A percentile compares a stretch with the other conserved stretches of the same genome.
Conservation (phyloP, 2,888 invertebrate species). For the Girardia tigrina region DNA sequence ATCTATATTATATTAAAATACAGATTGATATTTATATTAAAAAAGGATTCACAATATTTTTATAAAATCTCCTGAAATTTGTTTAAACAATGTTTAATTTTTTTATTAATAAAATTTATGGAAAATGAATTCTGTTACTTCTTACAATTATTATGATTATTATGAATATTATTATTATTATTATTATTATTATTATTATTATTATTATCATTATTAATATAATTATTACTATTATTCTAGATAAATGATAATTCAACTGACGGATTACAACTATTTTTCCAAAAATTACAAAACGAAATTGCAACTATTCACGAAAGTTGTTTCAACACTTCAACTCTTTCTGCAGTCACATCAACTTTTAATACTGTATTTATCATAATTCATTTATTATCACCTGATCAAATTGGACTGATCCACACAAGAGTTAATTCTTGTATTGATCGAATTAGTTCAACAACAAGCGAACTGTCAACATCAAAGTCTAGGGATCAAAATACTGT, state of each 20-base stretch:
- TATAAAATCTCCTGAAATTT: too few species aligned
- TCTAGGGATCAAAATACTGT: neutral
- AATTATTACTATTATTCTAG: neutral
- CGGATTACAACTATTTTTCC: neutral
- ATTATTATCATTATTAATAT: too few species aligned
- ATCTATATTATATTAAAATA: too few species aligned
- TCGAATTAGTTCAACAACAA: neutral
- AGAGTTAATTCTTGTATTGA: neutral
- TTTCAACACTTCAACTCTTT: neutral
- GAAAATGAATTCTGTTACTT: too few species aligned
- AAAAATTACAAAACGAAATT: constrained; percentile 1
- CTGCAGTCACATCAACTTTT: neutral
- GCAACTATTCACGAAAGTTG: neutral
- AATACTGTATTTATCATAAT: neutral
- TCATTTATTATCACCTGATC: neutral
- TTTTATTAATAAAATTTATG: too few species aligned
- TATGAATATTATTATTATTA: too few species aligned
- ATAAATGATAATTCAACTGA: neutral
- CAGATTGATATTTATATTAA: too few species aligned
- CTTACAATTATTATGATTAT: too few species aligned
- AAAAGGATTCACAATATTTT: too few species aligned
- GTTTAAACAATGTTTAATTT: too few species aligned
- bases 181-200: too few species aligned
- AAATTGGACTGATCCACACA: neutral
- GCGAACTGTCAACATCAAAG: neutral